phyloP scores from a whole-genome alignment of 2,113 vertebrate species.

The Alligator mississippiensis region DNA sequence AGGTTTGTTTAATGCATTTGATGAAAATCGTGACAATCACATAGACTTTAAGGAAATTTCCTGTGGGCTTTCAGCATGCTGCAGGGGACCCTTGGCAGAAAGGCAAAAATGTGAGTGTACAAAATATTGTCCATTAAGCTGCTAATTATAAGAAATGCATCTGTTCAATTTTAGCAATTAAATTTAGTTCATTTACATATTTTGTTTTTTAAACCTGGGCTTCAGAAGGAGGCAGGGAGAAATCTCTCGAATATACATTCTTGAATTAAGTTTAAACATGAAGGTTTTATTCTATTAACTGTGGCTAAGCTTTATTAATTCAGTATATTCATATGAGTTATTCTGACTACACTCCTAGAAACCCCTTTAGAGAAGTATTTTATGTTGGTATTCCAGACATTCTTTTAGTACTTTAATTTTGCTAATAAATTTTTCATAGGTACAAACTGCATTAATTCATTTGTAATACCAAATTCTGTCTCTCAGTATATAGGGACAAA shows the following conservation, averaged over 20 bases:
- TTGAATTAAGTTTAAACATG: neutral
- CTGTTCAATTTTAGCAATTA: neutral
- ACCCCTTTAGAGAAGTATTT: neutral
- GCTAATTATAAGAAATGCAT: neutral
- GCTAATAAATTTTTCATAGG: neutral
- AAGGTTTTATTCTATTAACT: neutral
- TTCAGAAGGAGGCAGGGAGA: neutral
- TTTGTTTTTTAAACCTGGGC: neutral
- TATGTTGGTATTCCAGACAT: neutral
- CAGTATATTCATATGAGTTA: neutral
- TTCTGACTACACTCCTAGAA: neutral
- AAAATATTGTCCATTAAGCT: conserved; percentile 37
- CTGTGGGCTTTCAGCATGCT: conserved; percentile 97
- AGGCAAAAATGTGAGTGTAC: conserved; percentile 95
- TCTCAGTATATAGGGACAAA: neutral
- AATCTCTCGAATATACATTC: neutral
- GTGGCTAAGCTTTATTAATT: neutral
- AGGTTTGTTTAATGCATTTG: conserved; percentile 99
- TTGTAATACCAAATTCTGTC: neutral
- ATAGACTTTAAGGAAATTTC: conserved; percentile 99
- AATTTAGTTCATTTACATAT: neutral
- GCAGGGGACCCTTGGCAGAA: conserved; percentile 94
- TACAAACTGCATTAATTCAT: neutral
- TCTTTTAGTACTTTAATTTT: neutral
- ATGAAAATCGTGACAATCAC: conserved; percentile 99